Evolutionary conservation across 2,888 invertebrate species (phyloP).

Genomic region (Papilio protenor): DNA sequence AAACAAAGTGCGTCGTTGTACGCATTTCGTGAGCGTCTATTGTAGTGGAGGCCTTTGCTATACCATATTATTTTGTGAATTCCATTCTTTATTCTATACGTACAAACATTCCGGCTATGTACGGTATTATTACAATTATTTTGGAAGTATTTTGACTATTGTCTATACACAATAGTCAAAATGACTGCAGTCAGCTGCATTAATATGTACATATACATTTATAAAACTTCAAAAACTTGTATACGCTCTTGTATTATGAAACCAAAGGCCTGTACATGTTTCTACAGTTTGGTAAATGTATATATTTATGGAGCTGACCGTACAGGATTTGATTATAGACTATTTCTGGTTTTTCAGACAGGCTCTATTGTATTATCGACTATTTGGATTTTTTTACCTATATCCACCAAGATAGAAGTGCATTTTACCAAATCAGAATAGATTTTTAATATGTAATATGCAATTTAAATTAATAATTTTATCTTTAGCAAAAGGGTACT

Average conservation of each 20-base stretch:
- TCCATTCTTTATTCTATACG: background rate
- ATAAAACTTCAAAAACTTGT: no score
- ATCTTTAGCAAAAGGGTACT: background rate
- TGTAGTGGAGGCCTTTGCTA: slow-evolving; percentile 26
- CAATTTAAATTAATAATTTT: no score
- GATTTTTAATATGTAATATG: background rate
- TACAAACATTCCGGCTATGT: slow-evolving; percentile 1
- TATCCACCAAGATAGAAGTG: background rate
- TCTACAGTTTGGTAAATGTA: no score
- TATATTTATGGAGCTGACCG: no score
- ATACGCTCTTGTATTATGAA: no score
- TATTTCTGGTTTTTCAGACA: background rate
- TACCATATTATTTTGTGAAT: slow-evolving; percentile 36
- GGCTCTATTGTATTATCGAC: background rate
- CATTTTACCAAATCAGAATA: background rate
- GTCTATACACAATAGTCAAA: no score
- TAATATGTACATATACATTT: no score
- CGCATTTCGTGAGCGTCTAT: slow-evolving; percentile 24
- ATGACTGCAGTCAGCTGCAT: no score
- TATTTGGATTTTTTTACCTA: background rate
- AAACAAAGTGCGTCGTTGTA: slow-evolving; percentile 26
- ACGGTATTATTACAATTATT: slow-evolving; percentile 22
- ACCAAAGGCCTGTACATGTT: no score
- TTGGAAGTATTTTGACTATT: slow-evolving; percentile 24
- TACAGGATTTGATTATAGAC: background rate